Percentiles rank a stretch among this genome's conserved stretches.
These are phyloP conservation scores for Drosophila subquinaria DNA, from an alignment of 2,888 invertebrate genomes.

Conservation along the genomic window DNA sequence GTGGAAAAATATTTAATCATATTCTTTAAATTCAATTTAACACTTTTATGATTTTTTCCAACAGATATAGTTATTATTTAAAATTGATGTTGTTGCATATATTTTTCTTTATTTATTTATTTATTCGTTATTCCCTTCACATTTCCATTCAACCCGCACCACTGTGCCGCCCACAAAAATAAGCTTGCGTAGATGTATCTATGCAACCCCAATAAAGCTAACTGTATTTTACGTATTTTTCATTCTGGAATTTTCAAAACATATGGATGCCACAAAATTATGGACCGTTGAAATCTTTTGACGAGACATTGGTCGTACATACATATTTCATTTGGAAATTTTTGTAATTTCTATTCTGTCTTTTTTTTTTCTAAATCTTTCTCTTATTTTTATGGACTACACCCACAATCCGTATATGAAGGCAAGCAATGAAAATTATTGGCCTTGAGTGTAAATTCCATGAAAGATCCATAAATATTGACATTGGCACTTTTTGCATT, in stretches of 20 bases:
- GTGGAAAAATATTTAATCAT: too few species aligned
- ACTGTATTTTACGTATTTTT: conserved; percentile 54
- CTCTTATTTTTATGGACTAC: not conserved
- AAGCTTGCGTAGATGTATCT: conserved; percentile 47
- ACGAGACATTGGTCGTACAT: conserved; percentile 35
- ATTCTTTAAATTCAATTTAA: too few species aligned
- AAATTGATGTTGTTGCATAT: too few species aligned
- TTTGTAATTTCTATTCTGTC: conserved; percentile 42
- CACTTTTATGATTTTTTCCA: not conserved
- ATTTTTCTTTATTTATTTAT: not conserved
- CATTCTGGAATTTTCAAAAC: conserved; percentile 42
- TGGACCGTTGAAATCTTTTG: conserved; percentile 70
- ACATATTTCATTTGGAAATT: conserved; percentile 59
- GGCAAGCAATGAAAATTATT: conserved; percentile 41
- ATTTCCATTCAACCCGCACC: not conserved
- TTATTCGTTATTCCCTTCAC: not conserved
- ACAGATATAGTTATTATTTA: not conserved
- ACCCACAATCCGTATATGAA: not conserved
- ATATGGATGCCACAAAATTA: conserved; percentile 64
- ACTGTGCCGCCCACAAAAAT: conserved; percentile 41
- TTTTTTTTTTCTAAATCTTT: conserved; percentile 10
- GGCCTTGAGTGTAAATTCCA: conserved; percentile 66
- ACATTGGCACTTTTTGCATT: conserved; percentile 53
- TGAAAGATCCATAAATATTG: conserved; percentile 62
- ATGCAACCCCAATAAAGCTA: conserved; percentile 59